Percentiles rank a stretch among this genome's conserved stretches.
phyloP scores from a whole-genome alignment of 2,113 vertebrate species.

The Paralichthys olivaceus region DNA sequence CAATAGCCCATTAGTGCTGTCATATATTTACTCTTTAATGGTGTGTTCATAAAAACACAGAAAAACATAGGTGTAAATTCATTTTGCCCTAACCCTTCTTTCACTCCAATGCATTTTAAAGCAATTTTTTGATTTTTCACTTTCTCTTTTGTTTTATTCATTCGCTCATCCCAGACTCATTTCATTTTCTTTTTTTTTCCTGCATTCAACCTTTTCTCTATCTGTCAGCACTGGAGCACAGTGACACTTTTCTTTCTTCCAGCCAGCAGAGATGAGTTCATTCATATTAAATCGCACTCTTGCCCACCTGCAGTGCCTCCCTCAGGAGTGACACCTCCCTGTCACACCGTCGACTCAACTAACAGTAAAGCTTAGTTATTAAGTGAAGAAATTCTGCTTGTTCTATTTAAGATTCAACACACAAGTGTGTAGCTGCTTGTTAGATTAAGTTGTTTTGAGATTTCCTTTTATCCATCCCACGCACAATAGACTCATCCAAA shows the following conservation, averaged over 20 bases:
- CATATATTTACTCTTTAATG: slow-evolving; percentile 77
- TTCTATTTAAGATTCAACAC: slow-evolving; percentile 23
- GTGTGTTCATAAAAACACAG: slow-evolving; percentile 62
- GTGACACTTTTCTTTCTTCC: background rate
- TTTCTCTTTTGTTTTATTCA: slow-evolving; percentile 2
- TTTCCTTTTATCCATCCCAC: slow-evolving; percentile 19
- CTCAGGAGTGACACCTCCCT: slow-evolving; percentile 16
- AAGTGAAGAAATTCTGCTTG: background rate
- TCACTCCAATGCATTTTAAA: slow-evolving; percentile 16
- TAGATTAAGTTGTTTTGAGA: slow-evolving; percentile 23
- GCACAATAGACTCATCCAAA: slow-evolving; percentile 35
- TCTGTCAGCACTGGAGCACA: slow-evolving; percentile 1
- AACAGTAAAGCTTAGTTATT: slow-evolving; percentile 2
- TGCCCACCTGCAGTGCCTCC: slow-evolving; percentile 14
- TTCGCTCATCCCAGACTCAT: background rate
- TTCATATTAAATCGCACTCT: slow-evolving; percentile 30
- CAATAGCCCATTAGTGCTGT: slow-evolving; percentile 68
- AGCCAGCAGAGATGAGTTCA: slow-evolving; percentile 20
- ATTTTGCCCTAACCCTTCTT: slow-evolving; percentile 28
- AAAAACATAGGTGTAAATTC: slow-evolving; percentile 26
- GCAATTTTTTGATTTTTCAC: background rate
- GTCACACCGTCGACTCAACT: background rate
- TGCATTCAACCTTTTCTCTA: background rate
- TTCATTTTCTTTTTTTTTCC: background rate
- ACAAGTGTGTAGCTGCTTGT: slow-evolving; percentile 12